Conservation (phyloP, 2,888 invertebrate genomes). For the Parasteatoda lunata region DNA sequence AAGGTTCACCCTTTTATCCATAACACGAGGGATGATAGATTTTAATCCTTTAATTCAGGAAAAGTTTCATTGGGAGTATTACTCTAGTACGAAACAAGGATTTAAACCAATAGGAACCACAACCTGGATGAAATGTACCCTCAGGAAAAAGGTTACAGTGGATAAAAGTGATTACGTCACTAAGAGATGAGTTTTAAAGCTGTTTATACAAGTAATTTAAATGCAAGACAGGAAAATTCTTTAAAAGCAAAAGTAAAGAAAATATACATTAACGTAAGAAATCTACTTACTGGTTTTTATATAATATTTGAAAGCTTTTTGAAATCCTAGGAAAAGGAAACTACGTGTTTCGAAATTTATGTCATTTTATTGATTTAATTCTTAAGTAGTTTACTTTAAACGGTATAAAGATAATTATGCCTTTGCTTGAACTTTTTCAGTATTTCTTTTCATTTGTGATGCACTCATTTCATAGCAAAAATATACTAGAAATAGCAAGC, state of each 20-base stretch:
- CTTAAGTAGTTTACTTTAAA: no score
- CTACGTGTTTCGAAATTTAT: no score
- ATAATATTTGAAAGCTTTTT: conserved; percentile 27
- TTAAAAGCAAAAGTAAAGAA: not conserved
- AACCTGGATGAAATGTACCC: conserved; percentile 3
- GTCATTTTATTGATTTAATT: no score
- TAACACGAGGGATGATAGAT: conserved; percentile 13
- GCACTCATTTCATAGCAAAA: no score
- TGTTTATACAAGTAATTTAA: conserved; percentile 53
- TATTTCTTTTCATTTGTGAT: no score
- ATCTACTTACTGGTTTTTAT: no score
- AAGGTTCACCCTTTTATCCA: conserved; percentile 9
- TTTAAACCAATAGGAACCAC: conserved; percentile 36
- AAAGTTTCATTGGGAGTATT: conserved; percentile 50
- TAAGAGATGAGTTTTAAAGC: conserved; percentile 30
- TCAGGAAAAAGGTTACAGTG: conserved; percentile 14
- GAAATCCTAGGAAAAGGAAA: not conserved
- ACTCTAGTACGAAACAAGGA: conserved; percentile 27
- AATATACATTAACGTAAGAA: no score
- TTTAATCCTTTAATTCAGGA: conserved; percentile 54
- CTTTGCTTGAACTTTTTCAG: no score
- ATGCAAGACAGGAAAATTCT: conserved; percentile 17
- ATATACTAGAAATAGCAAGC: no score
- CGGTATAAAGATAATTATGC: no score
- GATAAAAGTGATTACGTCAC: conserved; percentile 42